A percentile compares a stretch with the other conserved stretches of the same genome.
These are phyloP conservation scores for Falco berigora DNA, from an alignment of 2,797 vertebrate genomes.

Conservation along the genomic window DNA sequence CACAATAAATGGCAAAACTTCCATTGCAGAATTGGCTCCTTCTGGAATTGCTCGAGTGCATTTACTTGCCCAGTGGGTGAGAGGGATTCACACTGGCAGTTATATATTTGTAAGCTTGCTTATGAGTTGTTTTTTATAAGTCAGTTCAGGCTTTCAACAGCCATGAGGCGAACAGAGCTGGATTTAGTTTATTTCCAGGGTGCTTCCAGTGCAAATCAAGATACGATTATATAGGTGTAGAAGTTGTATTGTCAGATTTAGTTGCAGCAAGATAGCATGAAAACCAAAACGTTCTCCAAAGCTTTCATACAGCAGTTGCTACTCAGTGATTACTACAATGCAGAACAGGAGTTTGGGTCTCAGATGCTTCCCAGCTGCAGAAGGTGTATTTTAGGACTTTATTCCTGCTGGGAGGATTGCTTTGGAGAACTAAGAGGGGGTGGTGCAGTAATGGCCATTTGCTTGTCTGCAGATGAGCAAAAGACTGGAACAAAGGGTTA, in stretches of 20 bases:
- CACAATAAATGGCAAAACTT: background rate
- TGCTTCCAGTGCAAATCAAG: background rate
- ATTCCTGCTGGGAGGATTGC: background rate
- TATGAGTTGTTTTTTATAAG: background rate
- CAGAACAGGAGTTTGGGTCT: background rate
- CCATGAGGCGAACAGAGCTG: background rate
- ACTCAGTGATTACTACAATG: background rate
- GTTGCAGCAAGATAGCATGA: background rate
- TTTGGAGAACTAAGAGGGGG: background rate
- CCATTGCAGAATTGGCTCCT: background rate
- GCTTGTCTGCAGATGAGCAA: background rate
- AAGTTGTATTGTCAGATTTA: background rate
- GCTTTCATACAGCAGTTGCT: background rate
- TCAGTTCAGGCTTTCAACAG: background rate
- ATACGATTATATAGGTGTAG: background rate
- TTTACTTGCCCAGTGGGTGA: conserved; percentile 28
- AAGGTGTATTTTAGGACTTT: background rate
- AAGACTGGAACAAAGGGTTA: background rate
- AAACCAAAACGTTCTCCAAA: background rate
- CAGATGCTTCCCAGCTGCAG: background rate
- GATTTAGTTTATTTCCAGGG: background rate
- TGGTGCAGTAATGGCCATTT: background rate
- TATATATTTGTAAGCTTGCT: background rate
- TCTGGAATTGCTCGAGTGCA: background rate
- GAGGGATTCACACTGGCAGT: background rate